Evolutionary conservation across 2,113 vertebrate species (phyloP), one percentile per base, ranked within the genome.

Genomic region (Paratilapia polleni): DNA sequence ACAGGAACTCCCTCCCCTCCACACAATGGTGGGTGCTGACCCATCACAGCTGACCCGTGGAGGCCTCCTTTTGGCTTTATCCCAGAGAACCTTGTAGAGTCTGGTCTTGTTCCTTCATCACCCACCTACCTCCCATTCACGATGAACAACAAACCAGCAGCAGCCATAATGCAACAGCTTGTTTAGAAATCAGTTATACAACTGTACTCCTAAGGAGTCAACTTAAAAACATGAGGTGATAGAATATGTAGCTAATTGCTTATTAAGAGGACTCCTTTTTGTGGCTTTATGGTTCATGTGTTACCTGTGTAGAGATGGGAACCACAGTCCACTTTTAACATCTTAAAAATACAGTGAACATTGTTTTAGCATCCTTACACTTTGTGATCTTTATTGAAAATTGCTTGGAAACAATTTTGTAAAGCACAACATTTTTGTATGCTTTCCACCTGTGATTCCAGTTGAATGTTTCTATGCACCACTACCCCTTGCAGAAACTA

Each of bases 21-120:
- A 26, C 60, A 94, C 94, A 94, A 93, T 91, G 81, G 86, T 26
- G 80, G 78, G 88, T 88, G 87, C 90, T 92, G 93, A 94, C 94
- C 93, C 86, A 64, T 83, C 81, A 77, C 89, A 90, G 88, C 78
- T 93, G 93, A 93, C 91, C 94, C 76, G 8, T 78, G 60, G 83
- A 90, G 88, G 82, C 93, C 89, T 82, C 59, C 60, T 56, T 90
- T 77, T 87, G 90, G 88, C 91, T 87, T 74, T 82, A 73, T 59
- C 73, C 58, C 85, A 76, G 47, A 56, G 49, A 80, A 78, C 64
- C 78, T 41, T 80, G 31, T 63, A 62, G 75, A 86, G 83, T 47
- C 70, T 78, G 81, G 83, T 81, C 80, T 74, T 78, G 38, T 47
- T 90, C 41, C n/a, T 19, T 22, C 56, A 34, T 10, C 56, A 52